Base-by-base conservation (phyloP, 2,113 vertebrate genomes). In the Neopipo cinnamomea region DNA sequence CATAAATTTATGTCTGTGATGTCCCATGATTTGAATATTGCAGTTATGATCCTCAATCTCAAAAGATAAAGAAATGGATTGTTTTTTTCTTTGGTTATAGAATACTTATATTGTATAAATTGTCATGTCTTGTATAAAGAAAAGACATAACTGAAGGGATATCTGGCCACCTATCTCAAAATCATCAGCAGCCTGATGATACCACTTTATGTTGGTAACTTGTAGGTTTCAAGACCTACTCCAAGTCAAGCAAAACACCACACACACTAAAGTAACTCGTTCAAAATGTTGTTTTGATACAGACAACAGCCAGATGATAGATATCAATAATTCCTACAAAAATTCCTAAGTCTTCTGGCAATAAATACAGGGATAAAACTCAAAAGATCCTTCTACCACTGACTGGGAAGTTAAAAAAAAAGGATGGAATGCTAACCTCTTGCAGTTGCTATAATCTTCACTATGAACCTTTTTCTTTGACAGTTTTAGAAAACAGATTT, bases 201-300 rank as follows among this genome's bases (percentile, higher is more conserved):
- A 89, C 7, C 6, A 47, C 10, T 19, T 53, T 0, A 0, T 30
- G 4, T 37, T 58, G 8, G 2, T 15, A 62, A 83, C 8, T 47
- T 61, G 4, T 30, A 14, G 44, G 6, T 62, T 83, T 62, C 47
- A 27, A n/a, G 16, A 65, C 12, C 24, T 63, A 44, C 14, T 68
- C 5, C 46, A 78, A 82, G 31, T 39, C 25, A 62, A 73, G 35
- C 3, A 59, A 73, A 87, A 6, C 19, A 49, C 6, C 7, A 20
- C 6, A 41, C 3, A 14, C 23, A 41, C 39, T 73, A 30, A 86
- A 87, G 37, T 55, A 65, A 63, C 11, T 37, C 0, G 0, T 27
- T 68, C 18, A 11, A 84, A 87, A 89, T 47, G 17, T 11, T 47
- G 2, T 50, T 52, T 84, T 71, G 27, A 59, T 70, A 31, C 2